These are phyloP conservation scores for Agonopterix alstromeriana DNA, from an alignment of 2,888 invertebrate species.

Conservation along the genomic window DNA sequence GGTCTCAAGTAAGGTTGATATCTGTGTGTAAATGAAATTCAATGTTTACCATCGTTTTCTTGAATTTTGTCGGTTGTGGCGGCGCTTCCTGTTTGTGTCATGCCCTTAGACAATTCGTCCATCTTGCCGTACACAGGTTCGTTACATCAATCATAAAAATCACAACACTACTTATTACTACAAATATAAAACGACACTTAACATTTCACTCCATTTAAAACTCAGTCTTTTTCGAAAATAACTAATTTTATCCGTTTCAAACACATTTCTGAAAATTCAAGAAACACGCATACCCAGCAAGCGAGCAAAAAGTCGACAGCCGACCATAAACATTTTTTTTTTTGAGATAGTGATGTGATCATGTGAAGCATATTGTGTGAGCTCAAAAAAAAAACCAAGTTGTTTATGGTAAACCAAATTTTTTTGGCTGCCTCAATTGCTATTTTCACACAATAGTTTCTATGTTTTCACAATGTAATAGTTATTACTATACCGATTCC, in stretches of 20 bases:
- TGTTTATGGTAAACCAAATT: too few relatives aligned
- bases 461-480: too few relatives aligned
- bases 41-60: slow-evolving; percentile 64
- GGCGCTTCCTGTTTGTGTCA: slow-evolving; percentile 75
- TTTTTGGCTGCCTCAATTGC: too few relatives aligned
- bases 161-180: slow-evolving; percentile 51
- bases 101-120: slow-evolving; percentile 76
- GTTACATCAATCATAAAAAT: slow-evolving; percentile 72
- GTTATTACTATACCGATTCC: too few relatives aligned
- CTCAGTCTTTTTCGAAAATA: slow-evolving; percentile 53
- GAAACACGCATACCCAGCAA: slow-evolving; percentile 4
- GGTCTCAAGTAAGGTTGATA: too few relatives aligned
- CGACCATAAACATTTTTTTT: background rate
- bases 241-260: slow-evolving; percentile 53
- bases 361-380: too few relatives aligned
- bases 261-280: slow-evolving; percentile 35
- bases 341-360: background rate
- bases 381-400: too few relatives aligned
- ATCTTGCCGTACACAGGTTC: slow-evolving; percentile 73
- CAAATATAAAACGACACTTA: slow-evolving; percentile 33
- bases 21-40: background rate
- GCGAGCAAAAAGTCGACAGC: background rate
- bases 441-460: too few relatives aligned
- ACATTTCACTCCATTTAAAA: slow-evolving; percentile 39
- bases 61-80: slow-evolving; percentile 70